These are phyloP conservation scores for Acromyrmex charruanus DNA, from an alignment of 1,140 invertebrate genomes.

Conservation along the genomic window DNA sequence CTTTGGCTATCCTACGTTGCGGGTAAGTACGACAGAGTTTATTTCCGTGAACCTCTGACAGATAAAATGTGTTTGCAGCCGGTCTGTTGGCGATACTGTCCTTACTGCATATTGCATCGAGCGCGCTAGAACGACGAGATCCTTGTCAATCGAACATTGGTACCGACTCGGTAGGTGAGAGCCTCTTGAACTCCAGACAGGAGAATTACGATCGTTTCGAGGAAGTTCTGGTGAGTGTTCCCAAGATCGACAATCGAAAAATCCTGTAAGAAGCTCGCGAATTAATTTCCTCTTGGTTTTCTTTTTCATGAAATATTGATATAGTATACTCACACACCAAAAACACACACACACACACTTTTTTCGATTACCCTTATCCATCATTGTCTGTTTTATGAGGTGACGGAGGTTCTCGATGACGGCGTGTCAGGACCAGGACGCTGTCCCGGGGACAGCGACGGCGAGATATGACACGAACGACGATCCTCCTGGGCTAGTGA, in stretches of 20 bases:
- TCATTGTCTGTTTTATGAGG: constrained; percentile 66
- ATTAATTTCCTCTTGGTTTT: not conserved
- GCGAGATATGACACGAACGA: constrained; percentile 82
- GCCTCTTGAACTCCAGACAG: constrained; percentile 77
- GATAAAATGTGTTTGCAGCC: constrained; percentile 73
- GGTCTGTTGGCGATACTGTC: constrained; percentile 81
- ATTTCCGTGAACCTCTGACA: not conserved
- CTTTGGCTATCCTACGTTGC: constrained; percentile 86
- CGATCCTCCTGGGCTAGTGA: constrained; percentile 82
- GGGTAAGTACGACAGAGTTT: constrained; percentile 74
- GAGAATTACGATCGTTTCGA: constrained; percentile 82
- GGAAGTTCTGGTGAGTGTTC: constrained; percentile 79
- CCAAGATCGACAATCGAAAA: not conserved
- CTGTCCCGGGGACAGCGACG: constrained; percentile 75
- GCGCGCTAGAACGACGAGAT: constrained; percentile 70
- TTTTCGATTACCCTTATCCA: not conserved
- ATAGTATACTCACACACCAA: too few species aligned
- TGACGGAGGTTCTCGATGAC: constrained; percentile 82
- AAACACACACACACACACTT: not conserved
- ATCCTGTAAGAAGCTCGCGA: not conserved
- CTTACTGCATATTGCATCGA: constrained; percentile 78
- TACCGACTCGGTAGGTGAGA: constrained; percentile 79
- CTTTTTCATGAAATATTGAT: not conserved
- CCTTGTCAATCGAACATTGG: constrained; percentile 63
- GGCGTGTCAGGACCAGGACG: constrained; percentile 75